phyloP scores from a whole-genome alignment of 2,113 vertebrate species.

The Empidonax alnorum region DNA sequence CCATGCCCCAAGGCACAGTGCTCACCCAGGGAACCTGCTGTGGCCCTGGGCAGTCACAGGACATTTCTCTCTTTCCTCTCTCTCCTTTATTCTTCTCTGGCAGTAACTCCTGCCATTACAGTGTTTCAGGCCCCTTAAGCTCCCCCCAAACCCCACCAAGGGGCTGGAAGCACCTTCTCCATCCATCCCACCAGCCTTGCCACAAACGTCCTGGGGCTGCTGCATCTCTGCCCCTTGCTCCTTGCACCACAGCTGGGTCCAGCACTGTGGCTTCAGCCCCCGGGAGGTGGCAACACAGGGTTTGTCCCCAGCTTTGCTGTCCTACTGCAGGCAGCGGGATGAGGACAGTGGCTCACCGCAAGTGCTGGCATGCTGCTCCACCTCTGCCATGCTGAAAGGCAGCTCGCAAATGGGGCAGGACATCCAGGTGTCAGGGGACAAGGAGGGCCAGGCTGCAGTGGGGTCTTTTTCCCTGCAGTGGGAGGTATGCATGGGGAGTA shows the following conservation, averaged over 20 bases:
- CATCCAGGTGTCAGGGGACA: neutral
- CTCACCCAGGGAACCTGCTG: neutral
- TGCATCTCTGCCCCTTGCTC: neutral
- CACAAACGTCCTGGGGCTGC: neutral
- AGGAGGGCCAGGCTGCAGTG: neutral
- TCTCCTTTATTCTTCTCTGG: neutral
- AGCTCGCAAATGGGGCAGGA: constrained; percentile 73
- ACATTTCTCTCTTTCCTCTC: neutral
- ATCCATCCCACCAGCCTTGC: neutral
- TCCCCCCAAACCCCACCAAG: too few relatives aligned
- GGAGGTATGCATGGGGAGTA: constrained; percentile 69
- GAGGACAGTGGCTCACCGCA: constrained; percentile 62
- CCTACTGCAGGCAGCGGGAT: neutral
- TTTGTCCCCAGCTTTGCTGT: neutral
- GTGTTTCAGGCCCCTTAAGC: neutral
- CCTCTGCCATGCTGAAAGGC: constrained; percentile 39
- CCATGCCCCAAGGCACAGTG: too few relatives aligned
- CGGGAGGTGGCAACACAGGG: neutral
- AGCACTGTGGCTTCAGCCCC: neutral
- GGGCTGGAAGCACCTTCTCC: too few relatives aligned
- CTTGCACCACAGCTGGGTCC: neutral
- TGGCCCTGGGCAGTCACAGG: neutral
- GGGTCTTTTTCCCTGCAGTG: constrained; percentile 63
- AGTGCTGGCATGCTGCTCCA: constrained; percentile 74
- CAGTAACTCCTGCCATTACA: neutral